phyloP scores from a whole-genome alignment of 2,888 invertebrate genomes.

The Philereme transversata region DNA sequence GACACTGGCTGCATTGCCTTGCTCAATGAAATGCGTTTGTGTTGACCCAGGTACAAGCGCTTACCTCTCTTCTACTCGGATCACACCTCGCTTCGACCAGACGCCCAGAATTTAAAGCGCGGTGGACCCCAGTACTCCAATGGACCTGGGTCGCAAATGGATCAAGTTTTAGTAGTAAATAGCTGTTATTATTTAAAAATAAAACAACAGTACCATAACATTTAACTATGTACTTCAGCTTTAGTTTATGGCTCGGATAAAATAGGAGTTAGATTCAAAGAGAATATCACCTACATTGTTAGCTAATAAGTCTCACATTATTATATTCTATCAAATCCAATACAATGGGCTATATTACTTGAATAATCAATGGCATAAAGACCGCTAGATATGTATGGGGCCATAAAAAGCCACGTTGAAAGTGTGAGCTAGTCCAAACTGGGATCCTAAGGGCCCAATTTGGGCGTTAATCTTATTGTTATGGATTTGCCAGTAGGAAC shows the following conservation, averaged over 20 bases:
- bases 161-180: no score
- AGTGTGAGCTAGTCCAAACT: constrained; percentile 36
- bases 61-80: no score
- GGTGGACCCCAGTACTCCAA: no score
- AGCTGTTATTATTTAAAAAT: no score
- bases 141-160: no score
- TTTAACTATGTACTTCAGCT: no score
- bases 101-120: no score
- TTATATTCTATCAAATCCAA: constrained; percentile 21
- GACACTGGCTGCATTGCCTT: no score
- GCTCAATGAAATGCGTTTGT: no score
- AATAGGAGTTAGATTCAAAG: not conserved
- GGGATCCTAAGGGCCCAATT: constrained; percentile 29
- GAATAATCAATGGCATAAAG: constrained; percentile 27
- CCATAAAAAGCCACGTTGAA: constrained; percentile 27
- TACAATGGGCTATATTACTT: constrained; percentile 33
- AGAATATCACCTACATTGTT: constrained; percentile 1
- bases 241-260: not conserved
- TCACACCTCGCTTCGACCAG: no score
- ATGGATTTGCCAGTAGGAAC: constrained; percentile 20
- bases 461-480: constrained; percentile 37
- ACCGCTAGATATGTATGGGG: constrained; percentile 30
- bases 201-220: no score
- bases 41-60: no score
- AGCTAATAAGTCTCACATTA: constrained; percentile 16